Conservation (phyloP, 2,113 vertebrate genomes). For the Prionailurus viverrinus region DNA sequence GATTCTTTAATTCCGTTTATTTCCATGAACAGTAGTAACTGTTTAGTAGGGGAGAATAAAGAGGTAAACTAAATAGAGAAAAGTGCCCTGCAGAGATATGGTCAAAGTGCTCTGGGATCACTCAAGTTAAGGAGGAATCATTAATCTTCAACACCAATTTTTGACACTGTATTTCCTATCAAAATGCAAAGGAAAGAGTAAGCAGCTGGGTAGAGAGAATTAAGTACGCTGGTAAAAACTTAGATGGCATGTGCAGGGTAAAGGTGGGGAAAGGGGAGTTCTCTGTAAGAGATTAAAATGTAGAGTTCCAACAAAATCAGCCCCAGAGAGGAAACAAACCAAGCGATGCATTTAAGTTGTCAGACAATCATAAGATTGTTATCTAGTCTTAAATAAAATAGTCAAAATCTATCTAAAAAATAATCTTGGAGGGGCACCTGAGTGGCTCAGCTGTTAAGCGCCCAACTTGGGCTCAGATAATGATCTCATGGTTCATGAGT, state of each 20-base stretch:
- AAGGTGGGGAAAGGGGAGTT: neutral
- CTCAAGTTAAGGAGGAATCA: neutral
- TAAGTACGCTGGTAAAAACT: neutral
- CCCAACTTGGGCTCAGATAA: too few species aligned
- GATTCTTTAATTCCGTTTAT: conserved; percentile 16
- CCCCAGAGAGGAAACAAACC: neutral
- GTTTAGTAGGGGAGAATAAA: neutral
- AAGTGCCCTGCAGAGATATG: neutral
- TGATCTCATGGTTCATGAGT: too few species aligned
- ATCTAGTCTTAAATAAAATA: neutral
- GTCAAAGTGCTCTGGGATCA: neutral
- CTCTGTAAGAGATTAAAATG: neutral
- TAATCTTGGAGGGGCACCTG: neutral
- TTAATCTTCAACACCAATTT: conserved; percentile 22
- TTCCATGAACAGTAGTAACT: neutral
- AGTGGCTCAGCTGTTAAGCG: too few species aligned
- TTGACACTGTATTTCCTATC: neutral
- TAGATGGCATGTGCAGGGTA: neutral
- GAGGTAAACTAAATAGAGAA: neutral
- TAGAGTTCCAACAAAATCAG: neutral
- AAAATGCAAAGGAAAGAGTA: neutral
- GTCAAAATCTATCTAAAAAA: neutral
- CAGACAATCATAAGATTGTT: neutral
- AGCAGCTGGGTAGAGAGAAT: neutral
- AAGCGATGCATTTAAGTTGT: neutral